Evolutionary conservation across 2,888 invertebrate genomes (phyloP).

Genomic region (Drosophila ezoana): DNA sequence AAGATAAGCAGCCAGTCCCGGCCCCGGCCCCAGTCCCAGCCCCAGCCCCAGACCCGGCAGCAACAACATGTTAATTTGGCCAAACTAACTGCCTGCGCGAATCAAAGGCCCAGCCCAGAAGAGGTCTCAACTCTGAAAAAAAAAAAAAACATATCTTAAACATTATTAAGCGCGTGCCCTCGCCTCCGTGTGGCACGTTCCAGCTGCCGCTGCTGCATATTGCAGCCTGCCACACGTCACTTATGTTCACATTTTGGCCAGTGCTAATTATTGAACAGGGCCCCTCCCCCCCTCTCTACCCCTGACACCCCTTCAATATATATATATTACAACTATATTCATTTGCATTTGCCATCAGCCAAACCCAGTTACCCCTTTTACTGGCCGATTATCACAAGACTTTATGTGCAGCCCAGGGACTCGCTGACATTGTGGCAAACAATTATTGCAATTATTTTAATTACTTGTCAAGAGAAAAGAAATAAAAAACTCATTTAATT

Average conservation of each 20-base stretch:
- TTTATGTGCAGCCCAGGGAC: neutral
- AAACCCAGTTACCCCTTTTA: neutral
- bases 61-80: slow-evolving; percentile 60
- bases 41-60: neutral
- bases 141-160: slow-evolving; percentile 10
- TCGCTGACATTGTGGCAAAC: slow-evolving; percentile 15
- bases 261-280: slow-evolving; percentile 38
- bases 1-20: slow-evolving; percentile 48
- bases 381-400: neutral
- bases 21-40: neutral
- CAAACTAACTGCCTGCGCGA: slow-evolving; percentile 22
- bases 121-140: neutral
- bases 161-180: slow-evolving; percentile 20
- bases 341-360: neutral
- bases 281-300: neutral
- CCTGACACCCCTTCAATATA: neutral
- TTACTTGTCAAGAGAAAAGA: slow-evolving; percentile 20
- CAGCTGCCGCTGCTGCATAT: slow-evolving; percentile 26
- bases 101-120: slow-evolving; percentile 30
- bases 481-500: slow-evolving; percentile 1
- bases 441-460: slow-evolving; percentile 73
- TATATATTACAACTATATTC: neutral
- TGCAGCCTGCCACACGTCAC: slow-evolving; percentile 19
- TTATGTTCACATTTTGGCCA: slow-evolving; percentile 44
- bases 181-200: slow-evolving; percentile 29